Evolutionary conservation across 1,140 invertebrate genomes (phyloP).

Genomic region (Brachionus plicatilis): DNA sequence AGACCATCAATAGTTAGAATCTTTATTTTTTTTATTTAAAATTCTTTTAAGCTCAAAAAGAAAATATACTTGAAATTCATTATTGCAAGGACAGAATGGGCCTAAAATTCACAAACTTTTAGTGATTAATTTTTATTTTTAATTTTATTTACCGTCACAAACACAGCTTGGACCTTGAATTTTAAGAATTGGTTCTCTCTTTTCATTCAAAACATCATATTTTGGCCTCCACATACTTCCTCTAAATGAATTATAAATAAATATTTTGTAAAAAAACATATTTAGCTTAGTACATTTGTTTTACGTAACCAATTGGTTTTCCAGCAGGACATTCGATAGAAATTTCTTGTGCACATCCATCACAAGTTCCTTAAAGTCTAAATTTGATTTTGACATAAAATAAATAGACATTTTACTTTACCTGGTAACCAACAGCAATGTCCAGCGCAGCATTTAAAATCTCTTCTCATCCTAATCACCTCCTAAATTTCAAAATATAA

Average conservation of each 20-base stretch:
- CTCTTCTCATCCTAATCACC: conserved; percentile 46
- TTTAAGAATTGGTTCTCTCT: neutral
- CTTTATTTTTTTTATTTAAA: neutral
- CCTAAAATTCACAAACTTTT: neutral
- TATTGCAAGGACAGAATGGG: conserved; percentile 20
- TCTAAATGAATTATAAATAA: neutral
- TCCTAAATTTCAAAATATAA: conserved; percentile 43
- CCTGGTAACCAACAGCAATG: conserved; percentile 16
- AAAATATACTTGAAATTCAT: conserved; percentile 27
- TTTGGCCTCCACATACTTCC: conserved; percentile 18
- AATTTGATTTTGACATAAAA: neutral
- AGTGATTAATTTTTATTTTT: no score
- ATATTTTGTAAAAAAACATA: neutral
- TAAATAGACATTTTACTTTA: neutral
- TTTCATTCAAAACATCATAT: conserved; percentile 30
- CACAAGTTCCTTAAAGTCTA: neutral
- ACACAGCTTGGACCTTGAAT: conserved; percentile 14
- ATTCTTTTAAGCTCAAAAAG: neutral
- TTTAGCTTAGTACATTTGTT: conserved; percentile 32
- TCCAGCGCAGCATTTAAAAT: conserved; percentile 48
- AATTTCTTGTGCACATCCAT: conserved; percentile 40
- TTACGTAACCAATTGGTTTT: conserved; percentile 39
- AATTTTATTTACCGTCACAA: neutral
- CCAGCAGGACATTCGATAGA: conserved; percentile 40
- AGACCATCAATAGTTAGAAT: conserved; percentile 9